Conservation (phyloP, 2,797 vertebrate genomes). For the Halcyon chelicuti region DNA sequence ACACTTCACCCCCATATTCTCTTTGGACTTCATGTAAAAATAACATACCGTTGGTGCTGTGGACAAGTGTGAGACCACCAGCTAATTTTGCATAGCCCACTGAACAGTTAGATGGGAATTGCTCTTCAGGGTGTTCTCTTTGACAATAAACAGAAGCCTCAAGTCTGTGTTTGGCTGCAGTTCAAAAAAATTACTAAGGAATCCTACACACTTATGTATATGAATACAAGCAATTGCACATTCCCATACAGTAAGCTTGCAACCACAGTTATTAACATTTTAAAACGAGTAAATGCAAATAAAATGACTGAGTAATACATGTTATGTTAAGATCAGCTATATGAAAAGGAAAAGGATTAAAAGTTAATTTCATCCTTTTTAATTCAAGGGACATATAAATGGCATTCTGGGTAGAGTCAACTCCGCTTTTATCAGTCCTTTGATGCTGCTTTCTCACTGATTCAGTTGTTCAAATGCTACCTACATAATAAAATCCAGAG, state of each 20-base stretch:
- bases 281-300: constrained; percentile 81
- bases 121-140: constrained; percentile 79
- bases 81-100: constrained; percentile 68
- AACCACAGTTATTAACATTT: constrained; percentile 75
- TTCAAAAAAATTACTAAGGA: constrained; percentile 78
- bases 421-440: constrained; percentile 81
- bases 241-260: constrained; percentile 66
- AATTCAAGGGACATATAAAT: constrained; percentile 82
- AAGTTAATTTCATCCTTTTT: constrained; percentile 84
- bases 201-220: constrained; percentile 76
- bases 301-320: constrained; percentile 76
- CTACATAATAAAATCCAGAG: constrained; percentile 83
- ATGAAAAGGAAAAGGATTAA: constrained; percentile 82
- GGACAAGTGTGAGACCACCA: constrained; percentile 60
- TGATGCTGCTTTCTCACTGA: constrained; percentile 81
- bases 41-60: not conserved
- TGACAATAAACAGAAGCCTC: constrained; percentile 78
- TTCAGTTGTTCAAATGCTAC: constrained; percentile 84
- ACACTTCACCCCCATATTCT: not conserved
- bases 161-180: constrained; percentile 77
- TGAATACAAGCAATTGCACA: constrained; percentile 65
- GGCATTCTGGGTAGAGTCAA: constrained; percentile 81
- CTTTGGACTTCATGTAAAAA: not conserved
- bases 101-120: constrained; percentile 74
- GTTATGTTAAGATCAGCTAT: constrained; percentile 78